Conservation (phyloP, 64 coral and sea anemone genomes). For the Acropora tenuis region DNA sequence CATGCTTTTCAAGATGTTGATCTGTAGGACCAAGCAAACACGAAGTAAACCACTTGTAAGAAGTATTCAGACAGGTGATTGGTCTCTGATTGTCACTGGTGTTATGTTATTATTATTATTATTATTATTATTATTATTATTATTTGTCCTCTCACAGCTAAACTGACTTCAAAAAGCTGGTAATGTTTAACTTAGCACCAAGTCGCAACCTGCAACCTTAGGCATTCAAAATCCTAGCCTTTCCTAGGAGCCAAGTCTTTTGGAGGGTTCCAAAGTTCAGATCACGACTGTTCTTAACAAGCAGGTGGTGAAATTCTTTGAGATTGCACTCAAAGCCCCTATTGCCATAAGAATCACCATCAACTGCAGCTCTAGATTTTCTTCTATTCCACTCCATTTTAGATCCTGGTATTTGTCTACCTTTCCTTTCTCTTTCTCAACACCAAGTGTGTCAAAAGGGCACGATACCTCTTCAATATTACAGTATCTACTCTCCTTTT, state of each 20-base stretch:
- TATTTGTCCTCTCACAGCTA: not conserved
- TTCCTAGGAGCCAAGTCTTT: not conserved
- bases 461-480: not conserved
- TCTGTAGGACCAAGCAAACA: too few species aligned
- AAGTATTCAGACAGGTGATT: too few species aligned
- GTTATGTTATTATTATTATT: too few species aligned
- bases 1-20: too few species aligned
- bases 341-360: not conserved
- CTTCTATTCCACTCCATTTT: not conserved
- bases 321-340: not conserved
- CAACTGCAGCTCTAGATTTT: not conserved
- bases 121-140: not conserved
- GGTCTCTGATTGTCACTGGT: too few species aligned
- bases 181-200: not conserved
- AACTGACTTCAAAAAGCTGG: not conserved
- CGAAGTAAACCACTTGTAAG: too few species aligned
- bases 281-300: not conserved
- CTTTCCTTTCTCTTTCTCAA: not conserved
- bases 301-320: not conserved
- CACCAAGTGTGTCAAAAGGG: not conserved
- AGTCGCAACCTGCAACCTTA: not conserved
- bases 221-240: not conserved
- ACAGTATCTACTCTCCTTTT: not conserved
- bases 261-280: not conserved
- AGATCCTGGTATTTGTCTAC: not conserved